These are phyloP conservation scores for Bos taurus DNA, from an alignment of 2,113 vertebrate species.

Conservation along the genomic window DNA sequence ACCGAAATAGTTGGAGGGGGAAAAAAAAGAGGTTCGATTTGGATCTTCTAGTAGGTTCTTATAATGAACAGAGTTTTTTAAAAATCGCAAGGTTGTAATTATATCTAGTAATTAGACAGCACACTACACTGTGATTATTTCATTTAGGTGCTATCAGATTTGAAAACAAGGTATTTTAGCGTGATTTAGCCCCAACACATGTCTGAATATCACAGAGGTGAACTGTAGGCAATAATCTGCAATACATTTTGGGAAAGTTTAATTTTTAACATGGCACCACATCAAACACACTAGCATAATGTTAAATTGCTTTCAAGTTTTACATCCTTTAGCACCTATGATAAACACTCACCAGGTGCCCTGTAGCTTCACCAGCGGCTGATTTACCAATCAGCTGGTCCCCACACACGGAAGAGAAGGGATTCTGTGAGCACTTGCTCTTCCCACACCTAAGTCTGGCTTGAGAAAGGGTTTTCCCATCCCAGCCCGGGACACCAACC, in stretches of 20 bases:
- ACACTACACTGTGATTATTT: not conserved
- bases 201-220: not conserved
- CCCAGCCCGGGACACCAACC: fast-evolving
- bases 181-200: not conserved
- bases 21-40: not conserved
- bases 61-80: not conserved
- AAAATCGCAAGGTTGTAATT: not conserved
- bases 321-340: not conserved
- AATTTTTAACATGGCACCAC: not conserved
- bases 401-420: fast-evolving
- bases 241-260: not conserved
- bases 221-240: not conserved
- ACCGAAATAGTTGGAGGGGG: fast-evolving
- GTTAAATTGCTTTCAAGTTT: not conserved
- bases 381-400: fast-evolving
- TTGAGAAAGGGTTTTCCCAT: not conserved
- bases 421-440: fast-evolving
- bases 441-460: not conserved
- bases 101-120: not conserved
- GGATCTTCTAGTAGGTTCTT: not conserved
- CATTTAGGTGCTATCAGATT: not conserved
- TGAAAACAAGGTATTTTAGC: not conserved
- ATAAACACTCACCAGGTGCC: not conserved
- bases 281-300: fast-evolving
- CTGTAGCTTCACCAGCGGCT: not conserved